These are phyloP conservation scores for Rhinopomastus cyanomelas DNA, from an alignment of 2,113 vertebrate species.

Conservation along the genomic window DNA sequence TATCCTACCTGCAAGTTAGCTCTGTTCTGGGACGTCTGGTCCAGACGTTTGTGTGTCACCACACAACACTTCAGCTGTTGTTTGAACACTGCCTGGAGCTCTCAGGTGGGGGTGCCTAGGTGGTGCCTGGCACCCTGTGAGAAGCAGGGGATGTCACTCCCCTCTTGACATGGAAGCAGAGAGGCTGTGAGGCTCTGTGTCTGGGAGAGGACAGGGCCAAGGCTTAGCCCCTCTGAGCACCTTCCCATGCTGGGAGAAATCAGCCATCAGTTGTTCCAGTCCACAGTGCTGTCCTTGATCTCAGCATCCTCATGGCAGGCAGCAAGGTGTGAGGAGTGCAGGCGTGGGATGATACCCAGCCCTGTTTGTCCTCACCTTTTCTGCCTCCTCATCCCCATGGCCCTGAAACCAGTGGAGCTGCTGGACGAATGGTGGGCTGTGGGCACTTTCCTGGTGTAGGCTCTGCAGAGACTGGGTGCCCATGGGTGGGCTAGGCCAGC, in stretches of 20 bases:
- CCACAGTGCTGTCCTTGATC: background rate
- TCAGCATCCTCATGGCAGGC: background rate
- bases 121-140: too few species aligned
- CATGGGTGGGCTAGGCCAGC: too few species aligned
- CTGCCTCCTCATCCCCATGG: background rate
- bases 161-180: too few species aligned
- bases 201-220: too few species aligned
- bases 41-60: background rate
- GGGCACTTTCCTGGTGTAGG: background rate
- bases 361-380: fast-evolving
- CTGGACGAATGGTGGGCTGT: background rate
- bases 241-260: background rate
- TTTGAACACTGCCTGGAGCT: background rate
- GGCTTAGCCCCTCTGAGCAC: too few species aligned
- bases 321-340: background rate
- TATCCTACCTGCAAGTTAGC: too few species aligned
- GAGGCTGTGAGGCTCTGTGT: too few species aligned
- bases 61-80: background rate
- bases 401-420: background rate
- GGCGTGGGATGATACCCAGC: background rate
- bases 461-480: too few species aligned
- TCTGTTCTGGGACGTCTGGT: too few species aligned
- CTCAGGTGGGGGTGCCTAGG: too few species aligned
- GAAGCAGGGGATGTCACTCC: too few species aligned
- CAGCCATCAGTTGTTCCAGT: too few species aligned